Evolutionary conservation across 1,140 invertebrate genomes (phyloP).

Genomic region (Caenorhabditis inopinata): DNA sequence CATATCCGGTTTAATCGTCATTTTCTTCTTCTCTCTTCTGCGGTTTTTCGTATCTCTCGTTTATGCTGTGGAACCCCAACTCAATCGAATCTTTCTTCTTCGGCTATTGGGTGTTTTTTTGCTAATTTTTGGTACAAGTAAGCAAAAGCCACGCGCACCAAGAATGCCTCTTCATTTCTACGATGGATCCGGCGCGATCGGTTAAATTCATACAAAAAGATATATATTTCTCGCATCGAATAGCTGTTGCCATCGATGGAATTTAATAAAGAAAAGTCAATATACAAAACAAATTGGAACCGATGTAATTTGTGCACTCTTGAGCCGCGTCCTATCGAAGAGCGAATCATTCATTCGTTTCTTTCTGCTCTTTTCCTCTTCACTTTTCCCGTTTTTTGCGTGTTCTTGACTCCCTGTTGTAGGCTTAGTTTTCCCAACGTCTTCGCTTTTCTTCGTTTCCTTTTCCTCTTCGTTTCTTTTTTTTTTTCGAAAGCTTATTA

Average conservation of each 20-base stretch:
- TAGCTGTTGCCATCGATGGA: neutral
- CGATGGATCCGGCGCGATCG: too few relatives aligned
- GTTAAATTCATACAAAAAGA: too few relatives aligned
- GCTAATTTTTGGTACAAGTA: too few relatives aligned
- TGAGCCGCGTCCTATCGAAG: neutral
- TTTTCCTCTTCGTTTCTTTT: neutral
- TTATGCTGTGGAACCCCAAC: neutral
- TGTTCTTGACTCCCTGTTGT: neutral
- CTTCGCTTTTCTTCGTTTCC: neutral
- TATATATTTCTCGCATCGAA: too few relatives aligned
- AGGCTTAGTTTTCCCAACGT: constrained; percentile 12
- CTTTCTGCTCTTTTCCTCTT: neutral
- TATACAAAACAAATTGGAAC: neutral
- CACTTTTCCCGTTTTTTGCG: neutral
- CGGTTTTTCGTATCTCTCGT: neutral
- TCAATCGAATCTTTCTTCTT: neutral
- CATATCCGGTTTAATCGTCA: constrained; percentile 25
- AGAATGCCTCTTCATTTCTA: too few relatives aligned
- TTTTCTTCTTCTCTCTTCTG: neutral
- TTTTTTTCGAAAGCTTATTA: neutral
- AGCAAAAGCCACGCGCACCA: too few relatives aligned
- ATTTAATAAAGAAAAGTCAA: neutral
- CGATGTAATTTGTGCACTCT: neutral
- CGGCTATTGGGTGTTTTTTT: neutral
- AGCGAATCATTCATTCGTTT: constrained; percentile 8